Evolutionary conservation across 2,113 vertebrate species (phyloP), one percentile per base, ranked within the genome.

Genomic region (Toxotes chatareus): DNA sequence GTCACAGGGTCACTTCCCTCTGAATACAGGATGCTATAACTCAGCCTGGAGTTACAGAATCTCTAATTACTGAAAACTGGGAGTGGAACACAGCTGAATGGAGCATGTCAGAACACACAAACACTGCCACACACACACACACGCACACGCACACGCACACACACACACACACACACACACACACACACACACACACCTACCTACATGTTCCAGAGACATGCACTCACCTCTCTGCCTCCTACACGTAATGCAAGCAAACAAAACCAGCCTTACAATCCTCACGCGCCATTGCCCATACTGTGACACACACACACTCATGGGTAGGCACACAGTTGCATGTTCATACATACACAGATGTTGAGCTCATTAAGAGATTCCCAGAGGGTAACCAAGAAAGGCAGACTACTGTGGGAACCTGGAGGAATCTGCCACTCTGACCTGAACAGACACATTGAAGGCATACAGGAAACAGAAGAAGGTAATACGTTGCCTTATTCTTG

Each of bases 341-440:
- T 46, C 81, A 78, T 34, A 66, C 69, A 80, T 21, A 86, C 85
- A 77, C 56, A 73, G 64, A 79, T 75, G 71, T n/a, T 72, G 64
- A 82, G 83, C 81, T 89, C 85, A 90, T 91, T 89, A 90, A 71
- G 74, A 85, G 85, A 89, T 90, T 90, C 85, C 87, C 90, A 82
- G 73, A 83, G 85, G 82, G 86, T 9, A 86, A 61, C 67, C 76
- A 79, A 86, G 85, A 87, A 70, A 62, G 70, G 34, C 72, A 72
- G 42, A 8, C 69, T 59, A 76, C 76, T 86, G 69, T 87, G 84
- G 83, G 81, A 86, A 88, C 76, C 66, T 59, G 53, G 53, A 76
- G n/a, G 66, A 72, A 77, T 86, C 81, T 72, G 56, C 51, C 62
- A 56, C 70, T 75, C 27, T 82, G 79, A 88, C 82, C 62, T 70